Evolutionary conservation across 2,797 vertebrate species (phyloP), one percentile per base, ranked within the genome.

Genomic region (Gymnoscopelus braueri): DNA sequence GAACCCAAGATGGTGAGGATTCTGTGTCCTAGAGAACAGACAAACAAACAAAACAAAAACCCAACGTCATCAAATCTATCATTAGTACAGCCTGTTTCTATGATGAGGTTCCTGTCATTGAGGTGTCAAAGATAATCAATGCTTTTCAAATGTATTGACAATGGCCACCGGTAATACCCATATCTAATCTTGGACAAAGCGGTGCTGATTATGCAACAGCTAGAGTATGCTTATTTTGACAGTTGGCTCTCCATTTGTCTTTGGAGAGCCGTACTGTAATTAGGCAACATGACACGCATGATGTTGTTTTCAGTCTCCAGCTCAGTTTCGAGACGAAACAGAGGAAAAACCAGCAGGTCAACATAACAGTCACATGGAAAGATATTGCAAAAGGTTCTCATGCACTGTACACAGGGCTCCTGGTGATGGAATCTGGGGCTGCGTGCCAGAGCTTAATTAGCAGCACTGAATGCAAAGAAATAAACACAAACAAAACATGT

Each of bases 1-100:
- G 78, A 86, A 24, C 96, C 95, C 44, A 67, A 75, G 73, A 96
- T 84, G 26, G 86, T 94, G 73, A 97, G 92, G 77, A 87, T 73
- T 48, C 80, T 75, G 3, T 60, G 61, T 62, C 93, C 96, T 96
- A 3, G 19, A 69, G 12, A 72, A 58, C 55, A 67, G 8, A 15
- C 54, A 1, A 44, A 63, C 0, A 59, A 68, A 13, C 10, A 8
- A 57, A 51, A 23, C 49, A 2, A 1, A 2, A 23, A n/a, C n/a
- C n/a, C 32, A 72, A 60, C 0, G 4, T 66, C 44, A 67, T 57
- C 19, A 2, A 44, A 14, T 12, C 53, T 2, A 10, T 44, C 39
- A 44, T 44, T 7, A 44, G 35, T 35, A 13, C 19, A 53, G 14
- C 13, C 11, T 14, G 32, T 67, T 66, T 52, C 3, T 3, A 24